Evolutionary conservation across 2,113 vertebrate genomes (phyloP).

Genomic region (Hippocampus guttulatus): DNA sequence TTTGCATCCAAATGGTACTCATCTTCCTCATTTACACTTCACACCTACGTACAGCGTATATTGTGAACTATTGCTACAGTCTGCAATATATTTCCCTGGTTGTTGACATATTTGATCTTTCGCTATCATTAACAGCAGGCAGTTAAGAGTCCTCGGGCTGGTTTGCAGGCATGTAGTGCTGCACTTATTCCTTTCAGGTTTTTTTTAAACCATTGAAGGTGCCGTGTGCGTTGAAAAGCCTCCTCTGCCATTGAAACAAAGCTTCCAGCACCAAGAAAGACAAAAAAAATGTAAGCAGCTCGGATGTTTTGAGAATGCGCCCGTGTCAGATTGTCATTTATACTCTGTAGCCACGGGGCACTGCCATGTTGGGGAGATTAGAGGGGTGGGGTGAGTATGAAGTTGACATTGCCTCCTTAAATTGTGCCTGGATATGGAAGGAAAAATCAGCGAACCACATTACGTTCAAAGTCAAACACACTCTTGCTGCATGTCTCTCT

Average conservation of each 20-base stretch:
- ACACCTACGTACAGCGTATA: not conserved
- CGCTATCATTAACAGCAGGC: constrained; percentile 51
- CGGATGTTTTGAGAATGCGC: not conserved
- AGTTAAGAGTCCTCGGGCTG: constrained; percentile 52
- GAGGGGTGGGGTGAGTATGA: constrained; percentile 49
- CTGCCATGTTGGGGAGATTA: not conserved
- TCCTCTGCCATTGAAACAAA: constrained; percentile 66
- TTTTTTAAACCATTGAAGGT: constrained; percentile 15
- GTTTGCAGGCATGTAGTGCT: constrained; percentile 51
- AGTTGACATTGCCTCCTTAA: constrained; percentile 70
- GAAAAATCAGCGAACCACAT: constrained; percentile 64
- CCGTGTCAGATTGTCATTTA: constrained; percentile 40
- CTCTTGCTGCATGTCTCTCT: not conserved
- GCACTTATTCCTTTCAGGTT: constrained; percentile 52
- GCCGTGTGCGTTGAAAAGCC: constrained; percentile 54
- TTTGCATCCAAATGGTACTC: not conserved
- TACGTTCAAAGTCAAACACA: constrained; percentile 47
- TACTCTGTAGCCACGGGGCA: constrained; percentile 66
- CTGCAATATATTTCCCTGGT: not conserved
- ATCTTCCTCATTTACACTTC: not conserved
- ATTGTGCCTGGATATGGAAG: constrained; percentile 52
- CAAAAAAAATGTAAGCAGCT: constrained; percentile 5
- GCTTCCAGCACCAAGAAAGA: constrained; percentile 53
- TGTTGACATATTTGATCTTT: constrained; percentile 19
- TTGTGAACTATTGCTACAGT: not conserved